Conservation (phyloP, 1,140 invertebrate species). For the Vanessa tameamea region DNA sequence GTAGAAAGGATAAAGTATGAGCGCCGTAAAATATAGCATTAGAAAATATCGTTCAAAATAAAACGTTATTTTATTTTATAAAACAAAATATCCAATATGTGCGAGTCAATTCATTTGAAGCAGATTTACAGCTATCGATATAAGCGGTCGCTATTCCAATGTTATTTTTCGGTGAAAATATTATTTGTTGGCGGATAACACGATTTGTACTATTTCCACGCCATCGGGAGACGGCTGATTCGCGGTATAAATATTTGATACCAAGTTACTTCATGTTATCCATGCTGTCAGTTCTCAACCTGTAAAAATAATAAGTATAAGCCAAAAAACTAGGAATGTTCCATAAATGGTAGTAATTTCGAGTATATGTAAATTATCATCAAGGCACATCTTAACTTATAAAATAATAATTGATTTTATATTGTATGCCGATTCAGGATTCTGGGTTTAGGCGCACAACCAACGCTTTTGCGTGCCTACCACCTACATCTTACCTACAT, state of each 20-base stretch:
- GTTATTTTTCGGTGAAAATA: conserved; percentile 52
- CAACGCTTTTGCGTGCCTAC: too few species aligned
- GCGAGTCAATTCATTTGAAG: conserved; percentile 32
- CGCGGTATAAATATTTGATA: conserved; percentile 64
- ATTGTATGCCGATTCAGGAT: too few species aligned
- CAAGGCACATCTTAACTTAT: too few species aligned
- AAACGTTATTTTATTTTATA: conserved; percentile 18
- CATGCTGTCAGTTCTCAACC: conserved; percentile 47
- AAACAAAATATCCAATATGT: conserved; percentile 28
- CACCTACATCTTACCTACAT: too few species aligned
- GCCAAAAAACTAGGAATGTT: too few species aligned
- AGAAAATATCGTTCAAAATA: conserved; percentile 14
- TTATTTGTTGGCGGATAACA: conserved; percentile 55
- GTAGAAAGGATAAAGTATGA: neutral
- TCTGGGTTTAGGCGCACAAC: too few species aligned
- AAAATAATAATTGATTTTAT: too few species aligned
- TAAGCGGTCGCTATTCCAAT: conserved; percentile 36
- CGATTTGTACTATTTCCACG: conserved; percentile 47
- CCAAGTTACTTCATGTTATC: conserved; percentile 41
- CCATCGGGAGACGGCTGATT: conserved; percentile 36
- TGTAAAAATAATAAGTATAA: neutral
- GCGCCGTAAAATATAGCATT: neutral
- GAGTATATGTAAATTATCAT: too few species aligned
- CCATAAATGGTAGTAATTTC: too few species aligned
- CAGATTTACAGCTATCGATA: conserved; percentile 40